phyloP scores from a whole-genome alignment of 1,140 invertebrate genomes.

The Popillia japonica region DNA sequence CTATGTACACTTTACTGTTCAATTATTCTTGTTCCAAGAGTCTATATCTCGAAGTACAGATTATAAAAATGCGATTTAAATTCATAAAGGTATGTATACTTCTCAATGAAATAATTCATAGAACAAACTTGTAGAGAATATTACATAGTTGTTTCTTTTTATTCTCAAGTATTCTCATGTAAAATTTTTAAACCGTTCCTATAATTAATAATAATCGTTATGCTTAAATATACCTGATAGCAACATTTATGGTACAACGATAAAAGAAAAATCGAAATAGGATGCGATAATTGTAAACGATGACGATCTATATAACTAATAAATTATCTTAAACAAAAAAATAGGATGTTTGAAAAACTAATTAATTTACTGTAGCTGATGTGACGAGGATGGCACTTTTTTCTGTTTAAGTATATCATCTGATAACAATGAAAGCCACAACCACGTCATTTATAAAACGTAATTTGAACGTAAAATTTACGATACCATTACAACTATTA shows the following conservation, averaged over 20 bases:
- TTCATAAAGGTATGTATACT: conserved; percentile 6
- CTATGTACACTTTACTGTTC: conserved; percentile 20
- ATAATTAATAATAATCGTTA: conserved; percentile 13
- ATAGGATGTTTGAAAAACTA: conserved; percentile 22
- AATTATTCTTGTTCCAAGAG: conserved; percentile 9
- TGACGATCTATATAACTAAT: conserved; percentile 25
- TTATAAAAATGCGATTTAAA: not conserved
- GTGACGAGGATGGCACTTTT: conserved; percentile 40
- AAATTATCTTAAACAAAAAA: conserved; percentile 27
- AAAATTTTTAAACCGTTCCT: not conserved
- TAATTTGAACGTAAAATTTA: conserved; percentile 35
- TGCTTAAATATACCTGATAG: conserved; percentile 14
- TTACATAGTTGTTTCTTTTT: not conserved
- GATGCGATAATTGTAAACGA: not conserved
- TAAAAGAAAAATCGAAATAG: not conserved
- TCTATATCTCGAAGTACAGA: conserved; percentile 13
- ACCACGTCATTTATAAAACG: conserved; percentile 30
- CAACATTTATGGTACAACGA: conserved; percentile 13
- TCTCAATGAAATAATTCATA: not conserved
- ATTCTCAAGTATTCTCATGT: not conserved
- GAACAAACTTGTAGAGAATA: not conserved
- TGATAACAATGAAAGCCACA: conserved; percentile 23
- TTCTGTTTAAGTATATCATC: conserved; percentile 1
- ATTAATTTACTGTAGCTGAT: not conserved
- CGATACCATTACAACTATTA: conserved; percentile 27